Base-by-base conservation (phyloP, 2,113 vertebrate genomes). In the Alectura lathami region DNA sequence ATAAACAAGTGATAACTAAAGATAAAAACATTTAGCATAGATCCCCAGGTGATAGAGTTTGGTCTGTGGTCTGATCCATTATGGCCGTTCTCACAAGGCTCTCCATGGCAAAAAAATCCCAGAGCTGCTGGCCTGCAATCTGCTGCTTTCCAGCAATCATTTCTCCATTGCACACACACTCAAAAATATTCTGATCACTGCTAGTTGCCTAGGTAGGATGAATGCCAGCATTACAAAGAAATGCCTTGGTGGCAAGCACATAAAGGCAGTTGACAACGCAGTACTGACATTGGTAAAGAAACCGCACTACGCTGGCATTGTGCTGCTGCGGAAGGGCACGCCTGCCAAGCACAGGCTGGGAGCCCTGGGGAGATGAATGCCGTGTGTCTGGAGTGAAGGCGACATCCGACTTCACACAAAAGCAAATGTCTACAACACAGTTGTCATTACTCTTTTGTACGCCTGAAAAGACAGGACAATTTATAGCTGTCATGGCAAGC, bases 381-480 rank as follows among this genome's bases (percentile, higher is more conserved):
- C 50, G 76, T 8, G 83, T 47, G 86, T 88, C 91, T 91, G 91
- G 69, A 90, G 92, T 36, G 80, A 90, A 80, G 47, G 92, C 47
- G 4, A 88, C 92, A 83, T 86, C 94, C 18, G 3, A 93, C 68
- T 94, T 82, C 47, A 51, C 80, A 93, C 92, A 94, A 96, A 94
- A 78, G 92, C 83, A 54, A 86, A 75, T 16, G 91, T 59, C 95
- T 94, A 68, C 94, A 90, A 93, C 87, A 64, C 72, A 88, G 88
- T 81, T 95, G 92, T 95, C 95, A 78, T 82, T 96, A 56, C 56
- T 78, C 80, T 91, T 95, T 94, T 92, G 91, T 88, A 36, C 51
- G 86, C 73, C 92, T 86, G 83, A 81, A 88, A 92, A 88, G 83
- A 94, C 1, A 2, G 83, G 34, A 67, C 80, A 84, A 88, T 96